A percentile compares a stretch with the other conserved stretches of the same genome.
Conservation (phyloP, 2,888 invertebrate species). For the Pseudolycoriella hygida region DNA sequence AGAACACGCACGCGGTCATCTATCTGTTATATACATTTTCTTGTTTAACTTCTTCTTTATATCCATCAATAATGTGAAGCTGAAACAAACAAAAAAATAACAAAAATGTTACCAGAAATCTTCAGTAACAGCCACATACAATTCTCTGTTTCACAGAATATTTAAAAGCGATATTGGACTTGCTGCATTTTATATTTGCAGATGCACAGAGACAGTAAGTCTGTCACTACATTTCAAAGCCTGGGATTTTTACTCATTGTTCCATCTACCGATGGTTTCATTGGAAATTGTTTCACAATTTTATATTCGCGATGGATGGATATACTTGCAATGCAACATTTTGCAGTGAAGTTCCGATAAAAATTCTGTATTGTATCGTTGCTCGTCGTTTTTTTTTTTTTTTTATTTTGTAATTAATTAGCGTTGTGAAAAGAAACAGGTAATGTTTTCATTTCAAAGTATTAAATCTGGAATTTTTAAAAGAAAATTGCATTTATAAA, state of each 20-base stretch:
- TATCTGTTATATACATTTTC: neutral
- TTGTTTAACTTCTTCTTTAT: neutral
- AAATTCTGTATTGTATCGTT: neutral
- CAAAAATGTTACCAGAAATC: neutral
- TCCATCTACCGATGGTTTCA: too few relatives aligned
- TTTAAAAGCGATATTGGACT: neutral
- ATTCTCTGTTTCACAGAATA: neutral
- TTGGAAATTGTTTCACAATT: too few relatives aligned
- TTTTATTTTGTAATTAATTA: neutral
- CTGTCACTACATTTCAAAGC: slow-evolving; percentile 3
- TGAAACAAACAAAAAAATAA: neutral
- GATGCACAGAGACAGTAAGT: slow-evolving; percentile 1
- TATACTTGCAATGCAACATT: neutral
- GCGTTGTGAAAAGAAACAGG: neutral
- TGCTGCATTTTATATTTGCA: neutral
- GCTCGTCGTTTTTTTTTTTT: neutral
- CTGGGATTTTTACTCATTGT: slow-evolving; percentile 3
- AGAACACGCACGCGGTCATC: neutral
- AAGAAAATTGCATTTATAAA: too few relatives aligned
- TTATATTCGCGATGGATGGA: neutral
- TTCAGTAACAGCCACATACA: neutral
- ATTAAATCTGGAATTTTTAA: too few relatives aligned
- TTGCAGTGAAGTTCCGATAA: neutral
- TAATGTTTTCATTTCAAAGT: too few relatives aligned
- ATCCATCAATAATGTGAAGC: neutral